Conservation (phyloP, 2,888 invertebrate species). For the Arrhopalites spinosus region DNA sequence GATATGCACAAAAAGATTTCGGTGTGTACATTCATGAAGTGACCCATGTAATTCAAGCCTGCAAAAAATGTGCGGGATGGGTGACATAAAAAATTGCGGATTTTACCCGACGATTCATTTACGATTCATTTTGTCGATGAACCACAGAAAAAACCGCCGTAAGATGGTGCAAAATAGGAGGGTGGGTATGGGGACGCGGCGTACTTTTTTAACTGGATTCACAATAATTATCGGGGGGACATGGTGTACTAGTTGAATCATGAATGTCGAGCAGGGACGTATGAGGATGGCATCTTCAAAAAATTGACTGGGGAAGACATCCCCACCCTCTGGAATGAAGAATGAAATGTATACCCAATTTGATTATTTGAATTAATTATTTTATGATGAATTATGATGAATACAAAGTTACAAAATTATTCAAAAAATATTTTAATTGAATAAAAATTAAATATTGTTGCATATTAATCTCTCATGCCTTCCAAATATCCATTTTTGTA, state of each 20-base stretch:
- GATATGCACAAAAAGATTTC: slow-evolving; percentile 17
- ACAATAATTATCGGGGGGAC: neutral
- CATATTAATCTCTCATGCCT: no score
- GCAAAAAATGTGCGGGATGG: slow-evolving; percentile 27
- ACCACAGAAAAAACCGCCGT: slow-evolving; percentile 14
- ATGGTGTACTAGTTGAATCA: slow-evolving; percentile 23
- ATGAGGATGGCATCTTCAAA: slow-evolving; percentile 15
- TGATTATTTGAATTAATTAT: no score
- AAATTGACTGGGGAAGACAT: neutral
- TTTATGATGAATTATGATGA: no score
- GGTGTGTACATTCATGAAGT: slow-evolving; percentile 40
- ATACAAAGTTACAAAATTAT: no score
- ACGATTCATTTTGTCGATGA: slow-evolving; percentile 14
- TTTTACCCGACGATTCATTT: slow-evolving; percentile 26
- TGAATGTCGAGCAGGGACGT: slow-evolving; percentile 35
- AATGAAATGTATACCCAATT: neutral
- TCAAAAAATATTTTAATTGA: no score
- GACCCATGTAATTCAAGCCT: slow-evolving; percentile 36
- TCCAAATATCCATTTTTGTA: no score
- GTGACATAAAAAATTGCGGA: slow-evolving; percentile 35
- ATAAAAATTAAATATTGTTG: no score
- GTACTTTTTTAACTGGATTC: slow-evolving; percentile 32
- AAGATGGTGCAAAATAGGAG: slow-evolving; percentile 16
- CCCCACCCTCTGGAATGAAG: slow-evolving; percentile 13
- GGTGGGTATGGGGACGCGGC: slow-evolving; percentile 14